Percentiles rank a stretch among this genome's conserved stretches.
These are phyloP conservation scores for Diplazon laetatorius DNA, from an alignment of 2,888 invertebrate genomes.

Conservation along the genomic window DNA sequence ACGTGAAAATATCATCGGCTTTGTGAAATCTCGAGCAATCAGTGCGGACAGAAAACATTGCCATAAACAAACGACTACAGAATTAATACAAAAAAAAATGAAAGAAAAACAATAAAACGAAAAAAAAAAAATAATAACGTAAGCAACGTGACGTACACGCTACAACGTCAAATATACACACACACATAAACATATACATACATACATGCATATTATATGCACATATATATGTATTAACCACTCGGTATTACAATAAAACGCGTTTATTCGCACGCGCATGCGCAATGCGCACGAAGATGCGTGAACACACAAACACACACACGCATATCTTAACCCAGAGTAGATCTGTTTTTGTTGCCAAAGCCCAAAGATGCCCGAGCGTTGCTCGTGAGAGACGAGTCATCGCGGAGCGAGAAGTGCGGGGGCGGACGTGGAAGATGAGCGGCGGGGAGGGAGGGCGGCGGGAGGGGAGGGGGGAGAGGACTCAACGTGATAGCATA, in stretches of 20 bases:
- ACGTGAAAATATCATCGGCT: conserved; percentile 5
- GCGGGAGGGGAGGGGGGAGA: conserved; percentile 40
- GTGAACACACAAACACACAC: no score
- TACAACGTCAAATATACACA: no score
- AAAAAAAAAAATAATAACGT: no score
- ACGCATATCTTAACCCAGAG: no score
- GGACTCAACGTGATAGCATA: conserved; percentile 48
- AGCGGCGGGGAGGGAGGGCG: no score
- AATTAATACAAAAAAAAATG: no score
- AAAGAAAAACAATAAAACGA: no score
- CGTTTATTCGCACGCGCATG: conserved; percentile 49
- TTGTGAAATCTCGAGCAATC: conserved; percentile 33
- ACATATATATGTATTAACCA: conserved; percentile 41
- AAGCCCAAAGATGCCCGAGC: conserved; percentile 47
- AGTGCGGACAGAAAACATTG: conserved; percentile 17
- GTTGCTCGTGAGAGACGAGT: conserved; percentile 41
- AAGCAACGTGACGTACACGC: conserved; percentile 45
- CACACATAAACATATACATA: no score
- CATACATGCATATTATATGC: no score
- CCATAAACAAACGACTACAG: not conserved
- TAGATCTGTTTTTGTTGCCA: conserved; percentile 53
- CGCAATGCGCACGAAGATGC: conserved; percentile 55
- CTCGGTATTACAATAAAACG: conserved; percentile 56
- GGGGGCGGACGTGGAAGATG: no score
- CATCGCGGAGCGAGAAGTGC: no score